Percentiles rank a stretch among this genome's conserved stretches.
phyloP scores from a whole-genome alignment of 2,113 vertebrate species.

The Odontophorus gujanensis region DNA sequence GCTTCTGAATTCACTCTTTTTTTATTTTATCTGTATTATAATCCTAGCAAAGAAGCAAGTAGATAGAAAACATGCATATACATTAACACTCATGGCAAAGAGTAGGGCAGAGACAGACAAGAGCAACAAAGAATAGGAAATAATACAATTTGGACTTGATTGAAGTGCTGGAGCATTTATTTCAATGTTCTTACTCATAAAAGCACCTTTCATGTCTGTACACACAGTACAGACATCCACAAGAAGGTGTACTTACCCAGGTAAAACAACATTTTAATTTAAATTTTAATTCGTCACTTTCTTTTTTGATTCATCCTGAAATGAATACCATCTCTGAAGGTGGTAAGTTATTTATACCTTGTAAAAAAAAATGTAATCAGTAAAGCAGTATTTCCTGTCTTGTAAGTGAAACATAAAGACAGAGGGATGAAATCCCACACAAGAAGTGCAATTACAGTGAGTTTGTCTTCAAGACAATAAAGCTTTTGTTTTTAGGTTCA shows the following conservation, averaged over 20 bases:
- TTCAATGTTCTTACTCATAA: background rate
- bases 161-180: background rate
- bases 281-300: background rate
- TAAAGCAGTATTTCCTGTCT: conserved; percentile 44
- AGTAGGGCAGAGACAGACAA: background rate
- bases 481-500: background rate
- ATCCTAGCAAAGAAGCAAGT: background rate
- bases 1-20: background rate
- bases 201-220: background rate
- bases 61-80: background rate
- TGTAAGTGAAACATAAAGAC: conserved; percentile 7
- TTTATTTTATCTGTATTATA: background rate
- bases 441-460: background rate
- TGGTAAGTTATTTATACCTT: background rate
- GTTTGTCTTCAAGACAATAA: background rate
- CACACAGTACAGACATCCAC: background rate
- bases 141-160: background rate
- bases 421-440: background rate
- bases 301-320: background rate
- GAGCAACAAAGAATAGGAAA: background rate
- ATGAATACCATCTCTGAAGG: background rate
- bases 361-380: conserved; percentile 26
- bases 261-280: background rate
- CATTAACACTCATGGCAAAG: background rate
- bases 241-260: background rate